Base-by-base conservation (phyloP, 2,113 vertebrate genomes). In the Poeciliopsis prolifica region DNA sequence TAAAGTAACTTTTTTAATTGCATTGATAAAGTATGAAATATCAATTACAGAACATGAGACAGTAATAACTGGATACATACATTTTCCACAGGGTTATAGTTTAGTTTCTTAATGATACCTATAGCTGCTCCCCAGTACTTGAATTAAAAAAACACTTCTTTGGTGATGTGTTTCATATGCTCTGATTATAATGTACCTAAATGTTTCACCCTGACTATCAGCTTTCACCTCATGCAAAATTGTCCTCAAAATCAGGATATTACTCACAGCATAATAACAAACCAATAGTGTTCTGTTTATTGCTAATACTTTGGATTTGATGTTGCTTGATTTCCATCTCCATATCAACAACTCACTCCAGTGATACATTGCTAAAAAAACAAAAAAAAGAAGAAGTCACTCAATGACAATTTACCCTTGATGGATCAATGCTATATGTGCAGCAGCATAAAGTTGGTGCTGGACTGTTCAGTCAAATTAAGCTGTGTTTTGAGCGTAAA, bases 391-490 rank as follows among this genome's bases (percentile, higher is more conserved):
- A 64, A 74, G 68, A 60, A 85, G 81, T 66, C 78, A 80, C 64
- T 91, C 80, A 80, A 40, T 78, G 80, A 79, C 61, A 78, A 85
- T 89, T 83, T 74, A 77, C 71, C 75, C 83, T 86, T 81, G 70
- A 85, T 86, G 65, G 30, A 61, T 64, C 40, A 61, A 79, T 60
- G 75, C 72, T 63, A 65, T 70, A 54, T 75, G 80, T 58, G 24
- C 24, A 10, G 67, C 26, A 48, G 77, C 61, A 69, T 79, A 79
- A 79, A 87, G 75, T 83, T 76, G 30, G 42, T 66, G 30, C 48
- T 64, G 51, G 77, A 77, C 86, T 75, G 87, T 92, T 88, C 88
- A 88, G 80, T 82, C 61, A 83, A 86, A 91, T 91, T 85, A 91
- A 85, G 78, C 77, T n/a, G 70, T 68, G 73, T 65, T 85, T 61